Evolutionary conservation across 1,140 invertebrate genomes (phyloP).

Genomic region (Listronotus bonariensis): DNA sequence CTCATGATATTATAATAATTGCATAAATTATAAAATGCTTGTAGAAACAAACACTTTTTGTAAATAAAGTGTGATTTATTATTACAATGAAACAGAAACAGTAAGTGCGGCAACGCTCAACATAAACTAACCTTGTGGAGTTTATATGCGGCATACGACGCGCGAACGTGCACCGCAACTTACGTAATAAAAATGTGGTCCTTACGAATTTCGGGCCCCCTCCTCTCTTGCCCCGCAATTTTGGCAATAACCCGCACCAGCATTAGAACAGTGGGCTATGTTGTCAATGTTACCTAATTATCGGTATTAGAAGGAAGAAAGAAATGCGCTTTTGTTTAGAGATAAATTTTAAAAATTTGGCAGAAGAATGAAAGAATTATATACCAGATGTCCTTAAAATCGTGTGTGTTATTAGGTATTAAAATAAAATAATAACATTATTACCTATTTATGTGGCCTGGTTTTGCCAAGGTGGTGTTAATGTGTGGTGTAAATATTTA

Average conservation of each 20-base stretch:
- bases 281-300: conserved; percentile 11
- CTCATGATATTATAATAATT: too few species aligned
- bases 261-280: conserved; percentile 27
- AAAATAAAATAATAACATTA: too few species aligned
- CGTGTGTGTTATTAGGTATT: too few species aligned
- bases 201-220: conserved; percentile 36
- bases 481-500: too few species aligned
- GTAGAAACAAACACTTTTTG: too few species aligned
- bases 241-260: conserved; percentile 34
- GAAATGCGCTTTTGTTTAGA: background rate
- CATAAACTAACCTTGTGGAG: conserved; percentile 38
- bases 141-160: conserved; percentile 37
- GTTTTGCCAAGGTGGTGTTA: too few species aligned
- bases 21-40: too few species aligned
- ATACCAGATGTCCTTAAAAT: too few species aligned
- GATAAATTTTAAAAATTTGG: background rate
- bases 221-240: conserved; percentile 27
- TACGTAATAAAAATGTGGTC: conserved; percentile 41
- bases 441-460: too few species aligned
- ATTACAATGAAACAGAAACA: too few species aligned
- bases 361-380: too few species aligned
- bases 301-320: conserved; percentile 4
- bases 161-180: conserved; percentile 42
- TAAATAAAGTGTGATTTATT: too few species aligned
- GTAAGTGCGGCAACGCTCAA: conserved; percentile 3